Conservation (phyloP, 2,888 invertebrate genomes). For the Pandemis corylana region DNA sequence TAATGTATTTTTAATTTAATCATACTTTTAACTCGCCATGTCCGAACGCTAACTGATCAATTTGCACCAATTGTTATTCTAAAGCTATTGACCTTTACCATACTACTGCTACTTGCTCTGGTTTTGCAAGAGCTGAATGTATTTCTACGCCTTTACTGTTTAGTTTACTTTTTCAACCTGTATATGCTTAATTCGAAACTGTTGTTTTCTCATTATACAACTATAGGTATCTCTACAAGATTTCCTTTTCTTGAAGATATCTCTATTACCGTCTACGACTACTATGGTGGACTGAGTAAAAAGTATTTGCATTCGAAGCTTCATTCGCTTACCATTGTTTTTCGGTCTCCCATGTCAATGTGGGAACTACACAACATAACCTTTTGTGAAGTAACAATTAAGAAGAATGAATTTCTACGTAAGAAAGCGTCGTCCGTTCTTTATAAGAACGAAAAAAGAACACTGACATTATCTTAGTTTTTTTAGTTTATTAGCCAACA, state of each 20-base stretch:
- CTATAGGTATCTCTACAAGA: too few species aligned
- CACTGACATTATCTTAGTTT: not conserved
- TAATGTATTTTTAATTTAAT: conserved; percentile 43
- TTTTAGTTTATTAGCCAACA: not conserved
- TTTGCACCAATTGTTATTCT: conserved; percentile 40
- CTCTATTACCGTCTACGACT: conserved; percentile 1
- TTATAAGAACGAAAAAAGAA: not conserved
- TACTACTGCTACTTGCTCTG: conserved; percentile 17
- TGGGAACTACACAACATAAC: conserved; percentile 34
- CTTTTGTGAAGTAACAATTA: conserved; percentile 31
- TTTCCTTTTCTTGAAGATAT: not conserved
- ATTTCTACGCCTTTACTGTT: conserved; percentile 1
- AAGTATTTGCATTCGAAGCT: conserved; percentile 20
- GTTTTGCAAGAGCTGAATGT: conserved; percentile 30
- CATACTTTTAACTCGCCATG: conserved; percentile 34
- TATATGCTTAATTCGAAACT: too few species aligned
- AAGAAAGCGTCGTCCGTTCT: conserved; percentile 24
- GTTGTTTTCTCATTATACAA: too few species aligned
- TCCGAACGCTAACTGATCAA: conserved; percentile 40
- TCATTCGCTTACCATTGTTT: conserved; percentile 32
- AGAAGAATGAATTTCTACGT: conserved; percentile 26
- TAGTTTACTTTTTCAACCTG: conserved; percentile 2
- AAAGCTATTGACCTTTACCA: conserved; percentile 37
- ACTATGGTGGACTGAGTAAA: conserved; percentile 24
- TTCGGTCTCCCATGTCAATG: conserved; percentile 26